Percentiles rank a stretch among this genome's conserved stretches.
These are phyloP conservation scores for Platerodrilus igneus DNA, from an alignment of 2,888 invertebrate genomes.

Conservation along the genomic window DNA sequence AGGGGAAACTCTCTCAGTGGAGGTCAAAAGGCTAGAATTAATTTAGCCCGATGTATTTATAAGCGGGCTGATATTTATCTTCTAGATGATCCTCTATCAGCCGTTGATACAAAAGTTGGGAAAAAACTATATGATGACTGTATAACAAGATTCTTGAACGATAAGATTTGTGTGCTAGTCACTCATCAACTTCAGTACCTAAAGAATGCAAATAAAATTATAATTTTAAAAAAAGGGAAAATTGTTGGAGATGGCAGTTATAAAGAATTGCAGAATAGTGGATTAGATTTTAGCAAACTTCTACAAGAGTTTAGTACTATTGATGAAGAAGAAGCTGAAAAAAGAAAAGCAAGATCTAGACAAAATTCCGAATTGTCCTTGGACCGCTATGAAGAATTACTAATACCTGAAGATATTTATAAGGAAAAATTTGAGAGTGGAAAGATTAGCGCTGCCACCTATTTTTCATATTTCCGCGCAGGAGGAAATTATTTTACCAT, in stretches of 20 bases:
- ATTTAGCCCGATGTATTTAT: constrained; percentile 72
- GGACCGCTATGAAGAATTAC: background rate
- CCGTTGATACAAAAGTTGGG: constrained; percentile 75
- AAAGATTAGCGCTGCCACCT: too few relatives aligned
- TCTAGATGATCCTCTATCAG: constrained; percentile 77
- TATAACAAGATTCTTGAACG: constrained; percentile 55
- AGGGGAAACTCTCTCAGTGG: constrained; percentile 76
- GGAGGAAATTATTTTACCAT: too few relatives aligned
- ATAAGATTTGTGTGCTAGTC: constrained; percentile 61
- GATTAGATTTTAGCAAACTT: constrained; percentile 51
- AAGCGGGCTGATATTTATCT: constrained; percentile 73
- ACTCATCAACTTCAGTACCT: constrained; percentile 67
- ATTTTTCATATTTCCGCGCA: too few relatives aligned
- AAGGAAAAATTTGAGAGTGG: too few relatives aligned
- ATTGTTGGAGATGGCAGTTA: constrained; percentile 50
- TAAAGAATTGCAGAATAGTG: constrained; percentile 48
- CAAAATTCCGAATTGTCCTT: constrained; percentile 36
- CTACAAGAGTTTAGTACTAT: constrained; percentile 41
- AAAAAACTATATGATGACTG: constrained; percentile 70
- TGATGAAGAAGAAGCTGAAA: constrained; percentile 39
- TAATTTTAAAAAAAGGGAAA: constrained; percentile 49
- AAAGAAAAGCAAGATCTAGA: constrained; percentile 36
- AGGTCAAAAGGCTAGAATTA: constrained; percentile 80
- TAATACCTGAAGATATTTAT: too few relatives aligned
- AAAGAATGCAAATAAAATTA: constrained; percentile 41